Percentiles rank a stretch among this genome's conserved stretches.
Evolutionary conservation across 2,797 vertebrate species (phyloP).

Genomic region (Remorina albescens): DNA sequence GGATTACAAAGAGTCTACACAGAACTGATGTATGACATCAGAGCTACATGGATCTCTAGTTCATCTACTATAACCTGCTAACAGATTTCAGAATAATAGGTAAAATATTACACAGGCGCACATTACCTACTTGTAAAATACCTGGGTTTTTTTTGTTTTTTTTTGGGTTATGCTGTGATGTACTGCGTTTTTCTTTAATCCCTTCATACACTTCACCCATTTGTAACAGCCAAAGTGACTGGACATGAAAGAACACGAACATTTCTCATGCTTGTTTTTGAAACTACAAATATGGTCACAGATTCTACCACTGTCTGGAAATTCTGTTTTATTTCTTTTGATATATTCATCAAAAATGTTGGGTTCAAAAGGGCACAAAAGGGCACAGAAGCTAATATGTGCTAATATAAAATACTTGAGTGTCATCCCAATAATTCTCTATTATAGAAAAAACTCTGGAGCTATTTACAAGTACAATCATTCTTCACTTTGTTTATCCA

Average conservation of each 20-base stretch:
- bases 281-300: conserved; percentile 5
- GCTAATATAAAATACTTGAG: conserved; percentile 67
- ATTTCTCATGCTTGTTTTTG: conserved; percentile 2
- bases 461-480: conserved; percentile 85
- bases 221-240: neutral
- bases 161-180: neutral
- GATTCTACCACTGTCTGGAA: neutral
- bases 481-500: conserved; percentile 40
- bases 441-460: conserved; percentile 79
- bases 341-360: conserved; percentile 21
- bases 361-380: conserved; percentile 16
- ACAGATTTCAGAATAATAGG: conserved; percentile 42
- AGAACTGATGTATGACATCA: conserved; percentile 95
- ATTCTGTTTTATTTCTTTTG: neutral
- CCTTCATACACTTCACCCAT: neutral
- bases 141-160: no score
- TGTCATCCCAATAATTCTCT: conserved; percentile 69
- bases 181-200: conserved; percentile 17
- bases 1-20: conserved; percentile 83
- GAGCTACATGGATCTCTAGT: conserved; percentile 67
- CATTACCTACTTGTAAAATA: conserved; percentile 12
- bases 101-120: conserved; percentile 26
- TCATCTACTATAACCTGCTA: conserved; percentile 53
- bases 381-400: conserved; percentile 60
- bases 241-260: conserved; percentile 9